A percentile compares a stretch with the other conserved stretches of the same genome.
Conservation (phyloP, 2,113 vertebrate genomes). For the Corythornis vintsioides region DNA sequence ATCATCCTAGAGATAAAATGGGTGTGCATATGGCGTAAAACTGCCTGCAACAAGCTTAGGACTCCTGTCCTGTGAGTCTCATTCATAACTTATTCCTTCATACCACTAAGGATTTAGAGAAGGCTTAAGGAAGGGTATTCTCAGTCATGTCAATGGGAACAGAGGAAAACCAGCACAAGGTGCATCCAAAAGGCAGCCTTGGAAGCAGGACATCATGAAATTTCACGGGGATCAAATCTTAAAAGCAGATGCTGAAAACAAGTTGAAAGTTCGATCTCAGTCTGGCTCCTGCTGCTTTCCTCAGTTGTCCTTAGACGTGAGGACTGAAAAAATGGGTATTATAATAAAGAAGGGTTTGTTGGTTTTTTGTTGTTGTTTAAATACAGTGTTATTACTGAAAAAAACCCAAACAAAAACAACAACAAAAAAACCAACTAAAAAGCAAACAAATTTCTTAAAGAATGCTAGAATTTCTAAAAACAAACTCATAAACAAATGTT, state of each 20-base stretch:
- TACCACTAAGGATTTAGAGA: not conserved
- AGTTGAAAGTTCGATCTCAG: not conserved
- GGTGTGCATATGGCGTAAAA: not conserved
- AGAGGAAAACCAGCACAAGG: not conserved
- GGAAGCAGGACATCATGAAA: not conserved
- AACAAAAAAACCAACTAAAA: too few species aligned
- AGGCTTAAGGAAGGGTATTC: not conserved
- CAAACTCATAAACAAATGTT: not conserved
- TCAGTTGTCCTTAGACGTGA: not conserved
- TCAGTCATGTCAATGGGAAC: not conserved
- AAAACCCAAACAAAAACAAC: not conserved
- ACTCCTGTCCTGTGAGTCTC: not conserved
- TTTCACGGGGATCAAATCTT: slow-evolving; percentile 15
- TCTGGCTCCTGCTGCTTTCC: not conserved
- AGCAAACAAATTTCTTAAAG: not conserved
- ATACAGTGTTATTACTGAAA: not conserved
- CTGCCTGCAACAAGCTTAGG: not conserved
- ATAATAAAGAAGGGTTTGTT: not conserved
- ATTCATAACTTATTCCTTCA: not conserved
- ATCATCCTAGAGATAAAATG: not conserved
- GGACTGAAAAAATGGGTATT: not conserved
- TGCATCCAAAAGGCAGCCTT: not conserved
- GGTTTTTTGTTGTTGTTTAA: not conserved
- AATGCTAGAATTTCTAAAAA: not conserved
- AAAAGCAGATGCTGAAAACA: not conserved